Evolutionary conservation across 2,797 vertebrate genomes (phyloP).

Genomic region (Artibeus jamaicensis): DNA sequence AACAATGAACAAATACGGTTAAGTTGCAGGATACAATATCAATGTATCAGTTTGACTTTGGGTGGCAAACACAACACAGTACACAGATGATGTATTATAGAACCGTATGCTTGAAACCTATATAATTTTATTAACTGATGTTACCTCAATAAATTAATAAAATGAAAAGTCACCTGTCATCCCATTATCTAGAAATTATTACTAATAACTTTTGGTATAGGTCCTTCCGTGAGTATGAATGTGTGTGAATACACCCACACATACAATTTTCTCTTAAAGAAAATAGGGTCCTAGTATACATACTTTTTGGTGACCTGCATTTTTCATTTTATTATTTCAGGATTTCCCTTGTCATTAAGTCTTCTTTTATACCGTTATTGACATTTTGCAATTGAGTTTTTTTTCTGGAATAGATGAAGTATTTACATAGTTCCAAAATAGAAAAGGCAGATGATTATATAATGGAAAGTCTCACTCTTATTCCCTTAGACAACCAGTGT

Average conservation of each 20-base stretch:
- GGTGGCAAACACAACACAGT: background rate
- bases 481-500: background rate
- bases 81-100: background rate
- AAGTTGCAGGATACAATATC: background rate
- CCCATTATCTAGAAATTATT: background rate
- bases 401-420: background rate
- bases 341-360: background rate
- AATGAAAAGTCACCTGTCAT: background rate
- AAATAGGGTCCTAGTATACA: background rate
- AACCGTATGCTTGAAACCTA: background rate
- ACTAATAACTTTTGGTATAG: background rate
- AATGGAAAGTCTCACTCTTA: background rate
- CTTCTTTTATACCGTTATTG: background rate
- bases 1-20: background rate
- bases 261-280: slow-evolving; percentile 8
- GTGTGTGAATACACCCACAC: background rate
- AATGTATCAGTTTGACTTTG: background rate
- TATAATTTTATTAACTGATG: background rate
- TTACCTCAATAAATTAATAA: background rate
- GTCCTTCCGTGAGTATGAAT: background rate
- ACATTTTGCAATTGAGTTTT: background rate
- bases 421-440: slow-evolving; percentile 2
- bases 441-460: background rate
- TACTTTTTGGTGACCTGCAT: background rate
- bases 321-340: background rate